A percentile compares a stretch with the other conserved stretches of the same genome.
These are phyloP conservation scores for Paracentrotus lividus DNA, from an alignment of 53 echinoderm and acorn worm species.

Conservation along the genomic window DNA sequence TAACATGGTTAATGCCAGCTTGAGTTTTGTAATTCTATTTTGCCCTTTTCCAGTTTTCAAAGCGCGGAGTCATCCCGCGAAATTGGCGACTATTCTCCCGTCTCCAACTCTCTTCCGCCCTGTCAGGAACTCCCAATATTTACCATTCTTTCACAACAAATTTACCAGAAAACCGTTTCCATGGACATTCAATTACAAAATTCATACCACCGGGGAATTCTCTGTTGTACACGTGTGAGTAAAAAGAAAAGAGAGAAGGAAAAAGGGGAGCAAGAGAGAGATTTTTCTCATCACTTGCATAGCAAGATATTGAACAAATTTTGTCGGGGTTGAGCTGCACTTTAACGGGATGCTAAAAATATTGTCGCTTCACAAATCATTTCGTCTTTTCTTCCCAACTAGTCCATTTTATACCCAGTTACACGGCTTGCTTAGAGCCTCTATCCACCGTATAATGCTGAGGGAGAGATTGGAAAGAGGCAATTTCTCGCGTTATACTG, in stretches of 20 bases:
- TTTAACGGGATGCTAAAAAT: slow-evolving; percentile 46
- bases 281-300: slow-evolving; percentile 18
- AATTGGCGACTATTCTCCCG: slow-evolving; percentile 47
- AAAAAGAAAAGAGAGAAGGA: background rate
- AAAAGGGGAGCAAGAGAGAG: background rate
- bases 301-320: slow-evolving; percentile 40
- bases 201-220: slow-evolving; percentile 50
- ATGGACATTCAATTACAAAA: slow-evolving; percentile 60
- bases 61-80: slow-evolving; percentile 34
- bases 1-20: slow-evolving; percentile 19
- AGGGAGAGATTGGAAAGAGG: background rate
- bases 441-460: background rate
- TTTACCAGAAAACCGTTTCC: slow-evolving; percentile 58
- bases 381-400: background rate
- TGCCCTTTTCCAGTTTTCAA: slow-evolving; percentile 12
- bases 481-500: slow-evolving; percentile 48
- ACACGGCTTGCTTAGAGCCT: background rate
- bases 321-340: slow-evolving; percentile 58
- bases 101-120: slow-evolving; percentile 25
- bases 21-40: slow-evolving; percentile 43
- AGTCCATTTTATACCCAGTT: slow-evolving; percentile 11
- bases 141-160: slow-evolving; percentile 51
- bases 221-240: slow-evolving; percentile 51
- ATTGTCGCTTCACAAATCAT: slow-evolving; percentile 42
- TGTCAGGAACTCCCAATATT: slow-evolving; percentile 45